Percentiles rank a stretch among this genome's conserved stretches.
These are phyloP conservation scores for Mastomys coucha DNA, from an alignment of 2,113 vertebrate species.

Conservation along the genomic window DNA sequence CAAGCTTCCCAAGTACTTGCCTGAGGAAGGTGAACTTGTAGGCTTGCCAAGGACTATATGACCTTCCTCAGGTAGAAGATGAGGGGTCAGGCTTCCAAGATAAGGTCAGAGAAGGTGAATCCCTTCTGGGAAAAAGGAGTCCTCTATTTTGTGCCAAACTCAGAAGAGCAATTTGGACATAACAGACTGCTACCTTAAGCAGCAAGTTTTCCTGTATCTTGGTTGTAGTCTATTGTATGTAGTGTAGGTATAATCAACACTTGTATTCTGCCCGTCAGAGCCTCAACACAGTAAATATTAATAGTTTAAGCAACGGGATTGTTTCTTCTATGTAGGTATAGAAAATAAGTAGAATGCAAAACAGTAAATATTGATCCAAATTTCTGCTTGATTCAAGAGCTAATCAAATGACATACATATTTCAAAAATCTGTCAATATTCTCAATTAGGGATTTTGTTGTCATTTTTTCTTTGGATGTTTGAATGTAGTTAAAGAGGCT, in stretches of 20 bases:
- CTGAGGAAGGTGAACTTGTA: no score
- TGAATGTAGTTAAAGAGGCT: not conserved
- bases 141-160: no score
- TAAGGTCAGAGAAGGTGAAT: no score
- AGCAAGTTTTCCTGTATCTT: not conserved
- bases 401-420: not conserved
- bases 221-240: no score
- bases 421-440: not conserved
- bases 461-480: not conserved
- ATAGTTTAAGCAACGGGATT: not conserved
- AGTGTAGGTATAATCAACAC: rapidly evolving
- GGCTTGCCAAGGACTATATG: no score
- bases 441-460: not conserved
- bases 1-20: no score
- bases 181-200: no score
- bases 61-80: no score
- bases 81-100: no score
- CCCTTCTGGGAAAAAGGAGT: no score
- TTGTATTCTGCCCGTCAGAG: not conserved
- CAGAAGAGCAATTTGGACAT: no score
- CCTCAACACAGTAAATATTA: not conserved
- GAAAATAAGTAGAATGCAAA: not conserved
- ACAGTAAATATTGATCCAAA: not conserved
- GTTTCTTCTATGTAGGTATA: not conserved
- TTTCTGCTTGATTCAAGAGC: not conserved